These are phyloP conservation scores for Tetramorium simillimum DNA, from an alignment of 1,140 invertebrate genomes.

Conservation along the genomic window DNA sequence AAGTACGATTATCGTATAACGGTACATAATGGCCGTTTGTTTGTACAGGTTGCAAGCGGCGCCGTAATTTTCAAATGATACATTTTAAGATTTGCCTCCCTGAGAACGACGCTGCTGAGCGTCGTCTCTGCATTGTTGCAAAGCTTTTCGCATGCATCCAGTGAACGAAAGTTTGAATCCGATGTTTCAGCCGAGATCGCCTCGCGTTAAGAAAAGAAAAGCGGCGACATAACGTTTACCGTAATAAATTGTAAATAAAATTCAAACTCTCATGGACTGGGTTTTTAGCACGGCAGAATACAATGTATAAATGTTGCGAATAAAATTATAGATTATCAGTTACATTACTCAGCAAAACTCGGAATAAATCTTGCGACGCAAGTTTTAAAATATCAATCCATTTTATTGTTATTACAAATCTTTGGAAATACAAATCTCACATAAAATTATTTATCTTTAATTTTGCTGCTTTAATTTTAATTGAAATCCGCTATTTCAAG, in stretches of 20 bases:
- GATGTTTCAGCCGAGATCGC: not conserved
- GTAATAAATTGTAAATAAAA: not conserved
- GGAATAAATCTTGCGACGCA: not conserved
- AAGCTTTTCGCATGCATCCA: slow-evolving; percentile 41
- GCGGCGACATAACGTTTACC: not conserved
- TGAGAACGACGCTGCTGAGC: slow-evolving; percentile 69
- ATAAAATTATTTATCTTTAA: no score
- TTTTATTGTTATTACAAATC: no score
- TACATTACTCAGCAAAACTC: not conserved
- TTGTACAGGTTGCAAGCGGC: slow-evolving; percentile 77
- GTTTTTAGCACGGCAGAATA: not conserved
- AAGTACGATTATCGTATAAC: slow-evolving; percentile 82
- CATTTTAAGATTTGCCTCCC: slow-evolving; percentile 44
- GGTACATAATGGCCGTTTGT: slow-evolving; percentile 76
- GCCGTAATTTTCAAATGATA: slow-evolving; percentile 75
- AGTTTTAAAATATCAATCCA: not conserved
- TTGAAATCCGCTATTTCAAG: no score
- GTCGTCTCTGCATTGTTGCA: slow-evolving; percentile 56
- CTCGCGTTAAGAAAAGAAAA: not conserved
- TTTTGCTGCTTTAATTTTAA: no score
- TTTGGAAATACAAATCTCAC: no score
- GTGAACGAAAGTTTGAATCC: not conserved
- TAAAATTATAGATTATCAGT: slow-evolving; percentile 18
- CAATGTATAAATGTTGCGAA: not conserved
- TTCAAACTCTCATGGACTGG: no score